phyloP scores from a whole-genome alignment of 1,140 invertebrate species.

The Doryteuthis pealeii region DNA sequence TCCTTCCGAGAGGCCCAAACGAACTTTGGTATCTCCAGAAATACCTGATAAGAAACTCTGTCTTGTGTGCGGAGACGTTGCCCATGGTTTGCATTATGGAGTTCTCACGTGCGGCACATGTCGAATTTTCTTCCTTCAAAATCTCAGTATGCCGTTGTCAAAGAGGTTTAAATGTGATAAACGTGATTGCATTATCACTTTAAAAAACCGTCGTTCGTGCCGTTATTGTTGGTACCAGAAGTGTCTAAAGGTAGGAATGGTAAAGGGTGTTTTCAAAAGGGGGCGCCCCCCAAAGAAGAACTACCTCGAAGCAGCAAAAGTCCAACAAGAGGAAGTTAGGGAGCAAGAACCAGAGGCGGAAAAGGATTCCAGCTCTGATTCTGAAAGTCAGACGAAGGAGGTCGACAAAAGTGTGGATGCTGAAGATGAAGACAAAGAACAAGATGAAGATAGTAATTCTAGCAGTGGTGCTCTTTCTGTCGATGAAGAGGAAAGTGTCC shows the following conservation, averaged over 20 bases:
- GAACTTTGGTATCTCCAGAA: no score
- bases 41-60: background rate
- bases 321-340: background rate
- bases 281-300: background rate
- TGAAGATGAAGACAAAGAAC: background rate
- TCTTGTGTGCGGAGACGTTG: background rate
- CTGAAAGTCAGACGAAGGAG: background rate
- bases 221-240: conserved; percentile 1
- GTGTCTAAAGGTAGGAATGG: background rate
- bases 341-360: background rate
- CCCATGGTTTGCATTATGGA: background rate
- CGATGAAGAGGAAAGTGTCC: background rate
- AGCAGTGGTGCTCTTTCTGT: background rate
- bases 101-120: background rate
- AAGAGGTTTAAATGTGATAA: background rate
- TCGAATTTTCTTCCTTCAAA: background rate
- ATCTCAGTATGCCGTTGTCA: background rate
- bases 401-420: background rate
- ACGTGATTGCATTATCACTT: background rate
- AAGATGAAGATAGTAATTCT: background rate
- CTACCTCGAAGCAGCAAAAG: background rate
- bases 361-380: background rate
- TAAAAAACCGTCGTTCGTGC: background rate
- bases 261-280: background rate
- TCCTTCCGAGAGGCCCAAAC: no score